Evolutionary conservation across 1,140 invertebrate genomes (phyloP), one percentile per base, ranked within the genome.

Genomic region (Plectrocnemia conspersa): DNA sequence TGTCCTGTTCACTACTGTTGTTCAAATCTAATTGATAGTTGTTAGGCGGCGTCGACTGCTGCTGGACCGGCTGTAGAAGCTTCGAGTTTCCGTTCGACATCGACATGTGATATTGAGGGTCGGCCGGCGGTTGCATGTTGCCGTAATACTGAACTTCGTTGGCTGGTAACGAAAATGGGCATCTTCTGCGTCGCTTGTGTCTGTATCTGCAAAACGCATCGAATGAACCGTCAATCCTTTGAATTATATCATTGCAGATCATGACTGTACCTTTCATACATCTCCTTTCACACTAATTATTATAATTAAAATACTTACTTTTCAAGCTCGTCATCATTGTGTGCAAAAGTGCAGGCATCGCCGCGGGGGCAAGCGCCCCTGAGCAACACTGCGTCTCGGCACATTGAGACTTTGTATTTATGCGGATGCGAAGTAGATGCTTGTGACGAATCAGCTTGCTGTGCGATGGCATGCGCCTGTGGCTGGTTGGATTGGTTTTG

Each of bases 371-470:
- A 97, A 24, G 79, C 83, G 0, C 87, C 83, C 11, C 86, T 77
- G 2, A 84, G 73, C 0, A 84, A 79, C 2, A 93, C 74, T 71
- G 95, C 92, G 3, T 92, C 47, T 38, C 47, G 78, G 64, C 93
- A 97, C 81, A 94, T 84, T 64, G 87, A 90, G 5, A 93, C 89
- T 77, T 95, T 95, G 68, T 94, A 95, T 66, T 89, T 90, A 1
- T 80, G 72, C 67, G 85, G 83, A 47, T 86, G 83, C 23, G 79
- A 76, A 3, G 79, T 74, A 36, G 77, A 72, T 2, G 77, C 70
- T 13, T 74, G 69, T 27, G 59, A 46, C 3, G 46, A 33, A 24
- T 33, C 33, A 16, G 24, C 16, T 25, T 11, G 52, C 19, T 33
- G 49, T 44, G 41, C 18, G 21, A 40, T 38, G 47, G 25, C 19